Conservation (phyloP, 2,888 invertebrate species). For the Microctonus hyperodae region DNA sequence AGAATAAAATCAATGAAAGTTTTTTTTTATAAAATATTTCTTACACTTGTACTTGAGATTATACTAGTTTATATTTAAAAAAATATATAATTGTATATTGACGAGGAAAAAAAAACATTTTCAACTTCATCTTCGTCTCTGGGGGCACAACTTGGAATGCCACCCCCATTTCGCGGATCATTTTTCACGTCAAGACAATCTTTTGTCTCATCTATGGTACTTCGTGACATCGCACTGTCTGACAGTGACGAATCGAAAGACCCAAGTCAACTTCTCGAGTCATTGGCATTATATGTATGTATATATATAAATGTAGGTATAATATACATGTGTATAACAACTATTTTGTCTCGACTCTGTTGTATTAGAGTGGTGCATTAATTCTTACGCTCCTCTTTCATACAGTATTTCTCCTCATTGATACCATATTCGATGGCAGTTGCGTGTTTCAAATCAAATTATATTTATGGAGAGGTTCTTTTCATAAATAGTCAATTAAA, state of each 20-base stretch:
- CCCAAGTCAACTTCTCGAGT: constrained; percentile 59
- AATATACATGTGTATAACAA: neutral
- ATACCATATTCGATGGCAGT: constrained; percentile 12
- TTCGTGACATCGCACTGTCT: constrained; percentile 59
- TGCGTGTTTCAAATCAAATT: constrained; percentile 6
- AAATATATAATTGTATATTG: neutral
- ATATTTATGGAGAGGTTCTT: constrained; percentile 1
- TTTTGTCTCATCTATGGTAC: constrained; percentile 57
- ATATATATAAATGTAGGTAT: constrained; percentile 1
- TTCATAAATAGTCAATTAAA: constrained; percentile 18
- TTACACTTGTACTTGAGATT: neutral
- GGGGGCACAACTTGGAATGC: constrained; percentile 35
- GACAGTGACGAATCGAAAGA: constrained; percentile 64
- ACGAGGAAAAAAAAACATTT: neutral
- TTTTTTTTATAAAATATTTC: neutral
- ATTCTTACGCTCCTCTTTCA: constrained; percentile 1
- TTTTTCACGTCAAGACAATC: constrained; percentile 61
- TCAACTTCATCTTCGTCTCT: neutral
- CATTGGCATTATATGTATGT: constrained; percentile 43
- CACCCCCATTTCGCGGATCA: constrained; percentile 60
- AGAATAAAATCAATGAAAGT: no score
- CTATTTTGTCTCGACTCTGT: neutral
- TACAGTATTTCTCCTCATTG: constrained; percentile 15
- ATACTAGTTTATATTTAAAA: neutral
- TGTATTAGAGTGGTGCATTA: neutral